phyloP scores from a whole-genome alignment of 2,888 invertebrate genomes.

The Desoria tigrina region DNA sequence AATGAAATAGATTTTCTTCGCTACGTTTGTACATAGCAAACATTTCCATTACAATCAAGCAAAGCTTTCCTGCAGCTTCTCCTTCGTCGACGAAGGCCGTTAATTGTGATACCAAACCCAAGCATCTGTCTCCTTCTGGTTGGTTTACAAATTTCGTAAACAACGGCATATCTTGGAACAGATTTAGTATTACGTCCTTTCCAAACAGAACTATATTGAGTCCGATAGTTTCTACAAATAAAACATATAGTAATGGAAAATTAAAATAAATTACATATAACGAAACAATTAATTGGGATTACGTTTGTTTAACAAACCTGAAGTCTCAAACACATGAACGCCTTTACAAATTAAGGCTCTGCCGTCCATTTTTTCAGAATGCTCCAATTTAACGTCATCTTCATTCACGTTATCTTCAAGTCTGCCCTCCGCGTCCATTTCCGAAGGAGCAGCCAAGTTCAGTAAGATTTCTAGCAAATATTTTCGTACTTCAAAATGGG shows the following conservation, averaged over 20 bases:
- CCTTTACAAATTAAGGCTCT: slow-evolving; percentile 23
- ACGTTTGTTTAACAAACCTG: slow-evolving; percentile 15
- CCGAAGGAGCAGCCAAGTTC: slow-evolving; percentile 32
- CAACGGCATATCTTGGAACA: slow-evolving; percentile 34
- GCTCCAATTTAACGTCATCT: background rate
- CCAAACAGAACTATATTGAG: slow-evolving; percentile 35
- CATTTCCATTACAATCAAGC: slow-evolving; percentile 40
- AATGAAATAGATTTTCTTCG: slow-evolving; percentile 43
- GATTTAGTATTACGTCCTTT: slow-evolving; percentile 38
- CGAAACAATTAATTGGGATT: background rate
- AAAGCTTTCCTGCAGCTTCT: slow-evolving; percentile 29
- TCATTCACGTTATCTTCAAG: slow-evolving; percentile 7
- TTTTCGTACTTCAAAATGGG: slow-evolving; percentile 41
- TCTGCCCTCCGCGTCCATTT: slow-evolving; percentile 17
- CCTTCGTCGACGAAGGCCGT: slow-evolving; percentile 33
- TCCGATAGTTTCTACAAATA: slow-evolving; percentile 32
- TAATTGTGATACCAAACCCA: slow-evolving; percentile 35
- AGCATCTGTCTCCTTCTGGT: slow-evolving; percentile 29
- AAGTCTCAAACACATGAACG: slow-evolving; percentile 25
- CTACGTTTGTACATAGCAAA: slow-evolving; percentile 39
- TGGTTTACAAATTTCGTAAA: slow-evolving; percentile 37
- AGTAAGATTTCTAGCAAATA: slow-evolving; percentile 40
- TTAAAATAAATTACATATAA: no score
- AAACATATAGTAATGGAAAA: background rate
- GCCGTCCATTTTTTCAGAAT: slow-evolving; percentile 13